Conservation (phyloP, 2,113 vertebrate genomes). For the Malurus cyaneus region DNA sequence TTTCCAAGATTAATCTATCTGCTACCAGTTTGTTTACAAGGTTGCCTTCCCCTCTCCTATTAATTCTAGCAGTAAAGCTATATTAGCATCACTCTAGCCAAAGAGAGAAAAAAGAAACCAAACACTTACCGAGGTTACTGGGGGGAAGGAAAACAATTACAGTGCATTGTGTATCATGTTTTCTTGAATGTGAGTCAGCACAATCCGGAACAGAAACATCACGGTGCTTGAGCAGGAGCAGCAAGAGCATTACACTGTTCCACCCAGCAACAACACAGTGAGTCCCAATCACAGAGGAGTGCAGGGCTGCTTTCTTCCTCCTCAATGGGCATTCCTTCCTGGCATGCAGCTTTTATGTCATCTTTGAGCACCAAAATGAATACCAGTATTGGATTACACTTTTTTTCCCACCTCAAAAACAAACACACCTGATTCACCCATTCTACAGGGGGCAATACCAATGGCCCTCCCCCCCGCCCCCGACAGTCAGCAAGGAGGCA, state of each 20-base stretch:
- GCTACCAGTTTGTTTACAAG: background rate
- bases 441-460: background rate
- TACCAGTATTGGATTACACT: background rate
- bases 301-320: background rate
- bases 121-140: background rate
- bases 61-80: background rate
- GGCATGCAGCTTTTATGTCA: background rate
- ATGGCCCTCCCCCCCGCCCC: background rate
- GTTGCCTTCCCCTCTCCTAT: background rate
- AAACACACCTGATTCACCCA: background rate
- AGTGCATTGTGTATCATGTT: conserved; percentile 1
- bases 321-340: background rate
- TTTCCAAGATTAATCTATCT: background rate
- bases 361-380: background rate
- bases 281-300: conserved; percentile 44
- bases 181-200: conserved; percentile 64
- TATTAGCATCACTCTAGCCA: background rate
- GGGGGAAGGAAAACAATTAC: conserved; percentile 5
- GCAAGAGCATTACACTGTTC: conserved; percentile 14
- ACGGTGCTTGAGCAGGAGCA: conserved; percentile 16
- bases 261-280: conserved; percentile 62
- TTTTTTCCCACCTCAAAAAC: background rate
- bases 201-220: conserved; percentile 37
- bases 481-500: background rate
- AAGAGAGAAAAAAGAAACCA: conserved; percentile 35